A percentile compares a stretch with the other conserved stretches of the same genome.
These are phyloP conservation scores for Fistularia commersonii DNA, from an alignment of 2,797 vertebrate genomes.

Conservation along the genomic window DNA sequence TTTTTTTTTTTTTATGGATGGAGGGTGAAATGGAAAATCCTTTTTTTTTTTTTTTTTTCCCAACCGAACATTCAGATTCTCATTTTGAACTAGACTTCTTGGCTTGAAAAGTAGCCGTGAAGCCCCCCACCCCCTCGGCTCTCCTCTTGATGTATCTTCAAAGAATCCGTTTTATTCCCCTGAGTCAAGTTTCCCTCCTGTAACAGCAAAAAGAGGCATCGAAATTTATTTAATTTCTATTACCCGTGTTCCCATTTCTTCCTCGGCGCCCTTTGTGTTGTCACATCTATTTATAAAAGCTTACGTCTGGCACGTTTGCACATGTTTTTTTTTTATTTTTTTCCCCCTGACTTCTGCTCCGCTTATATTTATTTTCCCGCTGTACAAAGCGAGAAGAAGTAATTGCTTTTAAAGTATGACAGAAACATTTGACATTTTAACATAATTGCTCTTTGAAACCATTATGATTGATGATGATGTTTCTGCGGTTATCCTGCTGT, in stretches of 20 bases:
- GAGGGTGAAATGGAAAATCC: neutral
- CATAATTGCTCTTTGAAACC: conserved; percentile 28
- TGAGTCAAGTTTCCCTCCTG: conserved; percentile 41
- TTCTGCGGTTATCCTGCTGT: too few species aligned
- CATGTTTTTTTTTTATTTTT: conserved; percentile 10
- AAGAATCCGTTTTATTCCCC: conserved; percentile 43
- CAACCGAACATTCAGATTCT: conserved; percentile 6
- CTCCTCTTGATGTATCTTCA: conserved; percentile 54
- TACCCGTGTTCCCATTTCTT: conserved; percentile 19
- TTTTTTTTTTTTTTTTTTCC: conserved; percentile 4
- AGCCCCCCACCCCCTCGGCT: conserved; percentile 22
- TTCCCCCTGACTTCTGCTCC: conserved; percentile 41
- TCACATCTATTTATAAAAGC: conserved; percentile 63
- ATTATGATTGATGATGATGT: conserved; percentile 4
- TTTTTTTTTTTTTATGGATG: neutral
- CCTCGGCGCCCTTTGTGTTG: conserved; percentile 46
- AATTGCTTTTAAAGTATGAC: conserved; percentile 34
- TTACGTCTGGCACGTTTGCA: conserved; percentile 36
- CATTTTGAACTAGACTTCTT: conserved; percentile 23
- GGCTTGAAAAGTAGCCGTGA: conserved; percentile 32
- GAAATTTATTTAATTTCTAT: conserved; percentile 44
- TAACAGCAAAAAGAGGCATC: conserved; percentile 46
- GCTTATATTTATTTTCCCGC: conserved; percentile 37
- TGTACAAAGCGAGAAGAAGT: conserved; percentile 22
- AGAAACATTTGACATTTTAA: conserved; percentile 51